Percentiles rank a stretch among this genome's conserved stretches.
phyloP scores from a whole-genome alignment of 2,113 vertebrate species.

The Antechinus flavipes region DNA sequence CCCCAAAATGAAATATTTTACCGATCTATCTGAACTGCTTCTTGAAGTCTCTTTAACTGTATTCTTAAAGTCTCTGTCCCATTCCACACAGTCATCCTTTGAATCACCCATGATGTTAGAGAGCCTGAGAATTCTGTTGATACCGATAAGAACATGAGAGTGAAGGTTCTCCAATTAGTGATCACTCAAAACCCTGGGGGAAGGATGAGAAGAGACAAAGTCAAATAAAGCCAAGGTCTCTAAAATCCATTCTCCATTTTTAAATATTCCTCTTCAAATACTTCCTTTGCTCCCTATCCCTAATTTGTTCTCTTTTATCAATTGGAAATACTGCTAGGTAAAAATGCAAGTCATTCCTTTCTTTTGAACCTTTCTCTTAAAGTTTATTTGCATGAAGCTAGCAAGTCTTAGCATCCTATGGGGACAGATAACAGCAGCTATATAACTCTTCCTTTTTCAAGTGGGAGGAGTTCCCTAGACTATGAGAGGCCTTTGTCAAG shows the following conservation, averaged over 20 bases:
- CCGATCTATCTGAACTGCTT: neutral
- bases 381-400: neutral
- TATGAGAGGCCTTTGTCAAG: neutral
- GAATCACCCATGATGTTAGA: fast-evolving
- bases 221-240: neutral
- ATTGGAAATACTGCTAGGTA: neutral
- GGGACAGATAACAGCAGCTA: neutral
- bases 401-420: neutral
- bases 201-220: too few species aligned
- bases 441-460: neutral
- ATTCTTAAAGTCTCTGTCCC: too few species aligned
- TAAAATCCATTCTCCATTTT: neutral
- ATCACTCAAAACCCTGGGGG: fast-evolving
- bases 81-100: neutral
- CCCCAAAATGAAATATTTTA: neutral
- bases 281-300: neutral
- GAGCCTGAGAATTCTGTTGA: fast-evolving
- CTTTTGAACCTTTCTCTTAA: neutral
- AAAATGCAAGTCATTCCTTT: neutral
- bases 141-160: fast-evolving
- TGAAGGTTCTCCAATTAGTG: neutral
- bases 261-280: neutral
- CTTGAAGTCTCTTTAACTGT: too few species aligned
- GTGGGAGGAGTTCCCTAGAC: neutral
- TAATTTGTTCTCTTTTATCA: neutral